Evolutionary conservation across 2,888 invertebrate genomes (phyloP), one percentile per base, ranked within the genome.

Genomic region (Rhimphoctona megacephalus): DNA sequence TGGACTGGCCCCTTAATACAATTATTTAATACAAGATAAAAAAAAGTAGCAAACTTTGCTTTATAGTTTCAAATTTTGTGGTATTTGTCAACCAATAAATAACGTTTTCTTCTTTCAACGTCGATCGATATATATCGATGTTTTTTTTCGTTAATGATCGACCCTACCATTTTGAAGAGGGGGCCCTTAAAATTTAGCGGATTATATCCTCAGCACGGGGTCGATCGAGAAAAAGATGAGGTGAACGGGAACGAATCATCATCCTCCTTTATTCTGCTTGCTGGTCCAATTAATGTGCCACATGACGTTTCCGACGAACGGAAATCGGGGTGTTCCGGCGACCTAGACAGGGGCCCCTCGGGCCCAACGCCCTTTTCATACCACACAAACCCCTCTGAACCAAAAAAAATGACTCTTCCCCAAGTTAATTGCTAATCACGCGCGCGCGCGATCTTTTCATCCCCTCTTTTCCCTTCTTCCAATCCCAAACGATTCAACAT

Each of bases 221-320:
- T 79, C 78, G 73, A 90, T 88, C 87, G 82, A 88, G 88, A 87
- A 66, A 73, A 76, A 67, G 89, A 88, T 76, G 79, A 52, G 77
- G 78, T 85, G 79, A 86, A 87, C 88, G 88, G 88, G 88, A 88
- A 91, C 90, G 91, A 92, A 92, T 91, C 72, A 86, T 85, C 61
- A 61, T 61, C 91, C 91, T 90, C 92, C 90, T 91, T 92, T 91
- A 92, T 92, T 90, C 90, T 66, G 57, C 88, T 88, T 84, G 86
- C 87, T 90, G 91, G 90, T 92, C 91, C 93, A 93, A 93, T 93
- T 93, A 93, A 93, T 93, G 90, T 90, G 90, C 92, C 93, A 93
- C 92, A 93, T 93, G 93, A 93, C 93, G 93, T 92, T 93, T 92
- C 92, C 92, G 90, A 92, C 90, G 87, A 91, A 88, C 92, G 92